phyloP scores from a whole-genome alignment of 1,140 invertebrate genomes.

The Nasonia vitripennis region DNA sequence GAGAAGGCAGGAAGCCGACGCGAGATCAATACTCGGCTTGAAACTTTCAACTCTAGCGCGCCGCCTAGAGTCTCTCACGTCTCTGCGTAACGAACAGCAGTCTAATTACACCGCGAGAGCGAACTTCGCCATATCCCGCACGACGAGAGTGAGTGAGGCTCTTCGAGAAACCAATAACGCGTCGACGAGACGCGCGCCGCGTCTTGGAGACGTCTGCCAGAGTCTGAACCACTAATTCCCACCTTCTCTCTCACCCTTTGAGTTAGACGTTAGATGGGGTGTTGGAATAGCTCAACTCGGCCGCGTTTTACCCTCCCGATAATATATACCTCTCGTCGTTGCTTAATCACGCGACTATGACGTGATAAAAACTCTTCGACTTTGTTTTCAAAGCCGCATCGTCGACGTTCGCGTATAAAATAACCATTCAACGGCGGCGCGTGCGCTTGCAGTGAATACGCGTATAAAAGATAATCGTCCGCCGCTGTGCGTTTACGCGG shows the following conservation, averaged over 20 bases:
- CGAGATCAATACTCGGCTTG: constrained; percentile 4
- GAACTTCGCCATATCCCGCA: constrained; percentile 32
- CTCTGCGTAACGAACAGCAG: constrained; percentile 70
- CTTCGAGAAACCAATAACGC: constrained; percentile 71
- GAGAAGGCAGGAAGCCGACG: neutral
- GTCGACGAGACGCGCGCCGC: constrained; percentile 21
- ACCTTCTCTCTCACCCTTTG: constrained; percentile 56
- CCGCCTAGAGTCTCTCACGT: constrained; percentile 32
- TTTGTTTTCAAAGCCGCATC: too few species aligned
- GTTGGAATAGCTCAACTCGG: neutral
- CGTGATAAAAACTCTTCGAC: neutral
- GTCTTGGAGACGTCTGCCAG: constrained; percentile 61
- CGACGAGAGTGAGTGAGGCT: constrained; percentile 15
- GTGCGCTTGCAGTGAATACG: neutral
- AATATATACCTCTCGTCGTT: neutral
- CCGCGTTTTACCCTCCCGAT: neutral
- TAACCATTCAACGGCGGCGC: neutral
- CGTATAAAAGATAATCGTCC: constrained; percentile 5
- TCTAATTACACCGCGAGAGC: constrained; percentile 72
- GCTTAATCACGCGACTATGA: neutral
- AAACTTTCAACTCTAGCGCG: constrained; percentile 56
- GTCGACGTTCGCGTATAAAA: neutral
- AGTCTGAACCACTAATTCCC: constrained; percentile 70
- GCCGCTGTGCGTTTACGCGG: constrained; percentile 5
- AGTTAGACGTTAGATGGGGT: constrained; percentile 70